Evolutionary conservation across 2,113 vertebrate species (phyloP).

Genomic region (Melanerpes formicivorus): DNA sequence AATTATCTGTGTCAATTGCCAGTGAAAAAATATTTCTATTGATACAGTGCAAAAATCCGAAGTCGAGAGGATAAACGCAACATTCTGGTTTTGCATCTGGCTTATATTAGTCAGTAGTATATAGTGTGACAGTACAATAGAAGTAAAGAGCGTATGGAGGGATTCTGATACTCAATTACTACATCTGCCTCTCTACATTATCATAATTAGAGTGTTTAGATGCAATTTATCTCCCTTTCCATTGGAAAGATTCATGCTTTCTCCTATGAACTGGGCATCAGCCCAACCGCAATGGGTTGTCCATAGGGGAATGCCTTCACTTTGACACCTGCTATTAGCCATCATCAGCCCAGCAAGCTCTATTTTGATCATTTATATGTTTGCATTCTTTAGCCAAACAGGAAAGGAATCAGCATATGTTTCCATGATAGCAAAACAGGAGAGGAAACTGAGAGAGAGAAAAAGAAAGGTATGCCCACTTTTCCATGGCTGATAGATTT

Average conservation of each 20-base stretch:
- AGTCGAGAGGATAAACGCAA: neutral
- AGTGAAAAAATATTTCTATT: neutral
- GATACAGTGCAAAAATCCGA: neutral
- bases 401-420: neutral
- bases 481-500: neutral
- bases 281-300: neutral
- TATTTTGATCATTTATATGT: neutral
- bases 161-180: constrained; percentile 15
- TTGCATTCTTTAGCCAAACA: neutral
- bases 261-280: constrained; percentile 30
- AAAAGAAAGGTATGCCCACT: neutral
- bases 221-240: constrained; percentile 52
- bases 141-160: neutral
- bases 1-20: neutral
- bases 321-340: constrained; percentile 38
- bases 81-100: constrained; percentile 1
- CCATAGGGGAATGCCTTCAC: neutral
- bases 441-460: neutral
- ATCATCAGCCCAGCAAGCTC: constrained; percentile 44
- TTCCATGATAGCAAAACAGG: neutral
- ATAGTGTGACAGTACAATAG: neutral
- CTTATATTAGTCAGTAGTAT: neutral
- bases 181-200: constrained; percentile 62
- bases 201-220: constrained; percentile 56
- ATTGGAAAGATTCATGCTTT: constrained; percentile 28